Evolutionary conservation across 2,113 vertebrate genomes (phyloP), one percentile per base, ranked within the genome.

Genomic region (Machaerirhynchus nigripectus): DNA sequence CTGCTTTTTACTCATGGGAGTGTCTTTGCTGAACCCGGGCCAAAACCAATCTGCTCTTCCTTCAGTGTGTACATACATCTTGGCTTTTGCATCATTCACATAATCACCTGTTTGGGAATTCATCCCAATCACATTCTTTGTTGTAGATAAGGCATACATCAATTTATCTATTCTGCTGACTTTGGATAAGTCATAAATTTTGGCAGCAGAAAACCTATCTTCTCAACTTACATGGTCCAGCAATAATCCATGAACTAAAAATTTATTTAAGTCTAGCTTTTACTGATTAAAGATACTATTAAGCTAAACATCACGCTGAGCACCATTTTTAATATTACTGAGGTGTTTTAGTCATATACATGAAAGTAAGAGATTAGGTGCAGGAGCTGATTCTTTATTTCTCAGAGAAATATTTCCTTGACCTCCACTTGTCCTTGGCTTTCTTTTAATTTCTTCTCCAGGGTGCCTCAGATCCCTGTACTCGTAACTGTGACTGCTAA

Each of bases 241-340:
- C 71, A 95, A 81, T 87, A 96, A 91, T 84, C 94, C 86, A 90
- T 87, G 76, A 92, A 92, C 76, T 78, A 63, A 87, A 76, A 96
- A 90, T 84, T 77, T 93, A 85, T 96, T 92, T 92, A 90, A 74
- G 55, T 74, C 63, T 86, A 67, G 21, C 39, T 81, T 95, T 50
- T 74, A 67, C 71, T 88, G 83, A 92, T 93, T 92, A 92, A 89
- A 92, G 79, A 37, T 47, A 71, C 42, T 90, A 26, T 78, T 86
- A 67, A 84, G 39, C 60, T 75, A 63, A 87, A 87, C 22, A 89
- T 95, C 89, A 90, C 65, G 47, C 30, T 40, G 64, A 87, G 24
- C 15, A 57, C 24, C 0, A 0, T 80, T 95, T 95, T 89, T 81
- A 76, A 65, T 88, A 67, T 74, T 93, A 84, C 27, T 78, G 86